Evolutionary conservation across 2,797 vertebrate genomes (phyloP), one percentile per base, ranked within the genome.

Genomic region (Acanthis flammea): DNA sequence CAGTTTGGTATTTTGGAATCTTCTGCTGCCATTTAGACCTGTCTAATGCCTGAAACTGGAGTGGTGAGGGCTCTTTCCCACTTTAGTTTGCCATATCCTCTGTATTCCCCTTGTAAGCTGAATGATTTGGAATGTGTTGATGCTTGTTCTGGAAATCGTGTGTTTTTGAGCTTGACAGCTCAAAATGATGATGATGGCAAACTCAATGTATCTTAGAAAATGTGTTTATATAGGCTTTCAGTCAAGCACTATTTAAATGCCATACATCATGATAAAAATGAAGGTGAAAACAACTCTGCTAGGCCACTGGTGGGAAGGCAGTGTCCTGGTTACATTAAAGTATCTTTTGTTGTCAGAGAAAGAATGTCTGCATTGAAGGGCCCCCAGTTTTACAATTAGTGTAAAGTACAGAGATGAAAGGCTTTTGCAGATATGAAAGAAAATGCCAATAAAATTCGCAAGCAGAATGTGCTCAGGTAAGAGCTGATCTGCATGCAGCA

Each of bases 161-260:
- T 39, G 66, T 3, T 75, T 89, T 81, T 57, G 54, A 87, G 44
- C 48, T 55, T 92, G 86, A 93, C 78, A 92, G 71, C 72, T 92
- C 53, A 93, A 89, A 96, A 79, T 85, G 17, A 96, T 85, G 66
- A 92, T 55, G 48, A 90, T 58, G 35, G 54, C 54, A 88, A 96
- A 83, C 65, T 86, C 19, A 2, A 60, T 86, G 57, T 68, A 83
- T 80, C 72, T 92, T 77, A 92, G 73, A 86, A 91, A 91, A 50
- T 6, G 7, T 53, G 88, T 75, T 91, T 90, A 77, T 72, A 72
- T 41, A 94, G 90, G 85, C 57, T 86, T 61, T 89, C 82, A 72
- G 68, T 84, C 94, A 83, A 84, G 76, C 72, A 72, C 50, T 67
- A 65, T 41, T 94, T 94, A 94, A 93, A 94, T 18, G 14, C 33